Evolutionary conservation across 2,113 vertebrate species (phyloP).

Genomic region (Kryptolebias marmoratus): DNA sequence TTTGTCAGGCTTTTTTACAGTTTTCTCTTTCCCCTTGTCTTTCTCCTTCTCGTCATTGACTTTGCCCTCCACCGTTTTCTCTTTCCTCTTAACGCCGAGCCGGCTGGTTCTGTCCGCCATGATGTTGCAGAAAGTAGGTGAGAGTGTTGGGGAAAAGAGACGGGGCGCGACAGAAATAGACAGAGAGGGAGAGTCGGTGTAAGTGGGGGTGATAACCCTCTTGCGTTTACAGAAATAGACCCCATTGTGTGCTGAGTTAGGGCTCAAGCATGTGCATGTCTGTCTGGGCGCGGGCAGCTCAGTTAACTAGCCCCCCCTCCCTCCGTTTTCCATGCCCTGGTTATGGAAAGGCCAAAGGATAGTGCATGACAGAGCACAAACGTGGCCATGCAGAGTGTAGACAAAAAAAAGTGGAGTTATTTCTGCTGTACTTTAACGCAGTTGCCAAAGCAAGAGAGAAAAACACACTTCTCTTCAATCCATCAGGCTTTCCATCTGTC

Average conservation of each 20-base stretch:
- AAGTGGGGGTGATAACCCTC: constrained; percentile 65
- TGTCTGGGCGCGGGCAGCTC: constrained; percentile 36
- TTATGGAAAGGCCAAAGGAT: constrained; percentile 68
- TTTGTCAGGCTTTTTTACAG: constrained; percentile 51
- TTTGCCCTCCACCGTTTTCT: constrained; percentile 72
- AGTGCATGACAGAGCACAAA: constrained; percentile 20
- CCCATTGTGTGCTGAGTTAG: constrained; percentile 65
- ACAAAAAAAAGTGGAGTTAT: background rate
- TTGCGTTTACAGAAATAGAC: constrained; percentile 72
- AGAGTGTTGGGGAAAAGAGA: constrained; percentile 37
- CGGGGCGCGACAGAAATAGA: constrained; percentile 22
- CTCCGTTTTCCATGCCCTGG: constrained; percentile 55
- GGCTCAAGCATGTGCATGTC: constrained; percentile 54
- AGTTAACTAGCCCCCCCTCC: constrained; percentile 48
- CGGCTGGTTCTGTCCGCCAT: constrained; percentile 73
- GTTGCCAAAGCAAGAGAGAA: constrained; percentile 9
- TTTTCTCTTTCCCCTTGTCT: constrained; percentile 59
- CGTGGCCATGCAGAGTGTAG: constrained; percentile 7
- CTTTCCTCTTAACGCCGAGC: constrained; percentile 63
- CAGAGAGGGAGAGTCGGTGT: constrained; percentile 16
- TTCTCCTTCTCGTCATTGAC: constrained; percentile 58
- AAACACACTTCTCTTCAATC: constrained; percentile 30
- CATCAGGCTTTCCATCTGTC: constrained; percentile 57
- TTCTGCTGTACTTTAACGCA: background rate
- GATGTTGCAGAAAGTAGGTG: constrained; percentile 53